Base-by-base conservation (phyloP, 2,888 invertebrate genomes). In the Pseudanteris insignis region DNA sequence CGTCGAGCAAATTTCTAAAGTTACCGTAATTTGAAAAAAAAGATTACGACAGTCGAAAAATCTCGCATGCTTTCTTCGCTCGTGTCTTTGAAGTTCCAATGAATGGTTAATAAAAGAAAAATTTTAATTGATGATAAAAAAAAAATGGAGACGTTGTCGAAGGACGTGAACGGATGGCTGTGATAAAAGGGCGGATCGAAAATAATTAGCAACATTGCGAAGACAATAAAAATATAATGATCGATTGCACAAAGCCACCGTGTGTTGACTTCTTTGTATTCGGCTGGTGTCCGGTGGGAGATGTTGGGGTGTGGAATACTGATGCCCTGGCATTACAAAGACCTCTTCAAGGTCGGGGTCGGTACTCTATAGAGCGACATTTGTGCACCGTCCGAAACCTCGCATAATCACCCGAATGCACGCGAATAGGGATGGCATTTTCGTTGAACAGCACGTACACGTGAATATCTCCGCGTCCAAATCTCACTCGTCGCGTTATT, bases 301-400 rank as follows among this genome's bases (percentile, higher is more conserved):
- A 77, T 72, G 74, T 69, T 73, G 76, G 73, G 74, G 75, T 73
- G 74, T 72, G 68, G 78, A 78, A 79, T 79, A 77, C 74, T 71
- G 75, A 79, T 76, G 73, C 59, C 66, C 64, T 67, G 58, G 68
- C 68, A 71, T 76, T 73, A 78, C 77, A 76, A 77, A 77, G 77
- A 78, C 78, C 77, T 76, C 74, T 73, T 70, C 78, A 78, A 78
- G 78, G 78, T 67, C 76, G 75, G 70, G 70, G 73, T 70, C 70
- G 68, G 66, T 64, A 68, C 65, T 67, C 69, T 58, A 36, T 26
- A 34, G 33, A 60, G 41, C 47, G 53, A 66, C 60, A 67, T 50
- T 66, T 62, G 60, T 62, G 66, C 66, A 55, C 58, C 63, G 51
- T 30, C 59, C 66, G 48, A 41, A 68, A 67, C 66, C 53, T 66